phyloP scores from a whole-genome alignment of 1,140 invertebrate genomes.

The Macrobrachium nipponense region DNA sequence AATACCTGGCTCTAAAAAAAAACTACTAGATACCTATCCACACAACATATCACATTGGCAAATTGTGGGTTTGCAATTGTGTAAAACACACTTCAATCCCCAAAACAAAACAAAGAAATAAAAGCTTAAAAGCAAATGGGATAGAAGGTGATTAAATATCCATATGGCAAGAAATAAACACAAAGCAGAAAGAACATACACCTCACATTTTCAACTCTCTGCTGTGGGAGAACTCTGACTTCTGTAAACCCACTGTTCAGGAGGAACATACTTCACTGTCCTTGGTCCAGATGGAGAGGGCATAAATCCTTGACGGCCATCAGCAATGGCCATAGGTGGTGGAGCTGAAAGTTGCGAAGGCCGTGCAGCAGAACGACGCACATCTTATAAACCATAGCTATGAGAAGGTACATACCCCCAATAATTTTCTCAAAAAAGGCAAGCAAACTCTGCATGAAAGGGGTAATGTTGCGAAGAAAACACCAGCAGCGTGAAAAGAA shows the following conservation, averaged over 20 bases:
- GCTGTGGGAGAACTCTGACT: not conserved
- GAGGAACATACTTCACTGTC: conserved; percentile 37
- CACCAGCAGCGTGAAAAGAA: conserved; percentile 32
- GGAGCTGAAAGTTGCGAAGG: not conserved
- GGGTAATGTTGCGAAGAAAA: conserved; percentile 52
- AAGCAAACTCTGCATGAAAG: conserved; percentile 40
- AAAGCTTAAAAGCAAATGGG: too few species aligned
- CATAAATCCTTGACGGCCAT: not conserved
- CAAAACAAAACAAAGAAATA: too few species aligned
- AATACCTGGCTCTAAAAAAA: too few species aligned
- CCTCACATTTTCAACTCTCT: too few species aligned
- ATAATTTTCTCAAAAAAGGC: conserved; percentile 43
- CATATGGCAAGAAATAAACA: too few species aligned
- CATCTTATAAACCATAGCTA: conserved; percentile 52
- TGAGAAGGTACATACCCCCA: conserved; percentile 48
- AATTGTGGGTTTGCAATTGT: too few species aligned
- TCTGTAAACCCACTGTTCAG: conserved; percentile 43
- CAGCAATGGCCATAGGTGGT: not conserved
- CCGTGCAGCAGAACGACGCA: conserved; percentile 17
- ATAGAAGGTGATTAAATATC: too few species aligned
- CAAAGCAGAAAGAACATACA: too few species aligned
- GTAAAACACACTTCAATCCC: too few species aligned
- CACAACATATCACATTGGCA: too few species aligned
- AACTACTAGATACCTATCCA: too few species aligned
- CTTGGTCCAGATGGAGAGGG: not conserved